A percentile compares a stretch with the other conserved stretches of the same genome.
These are phyloP conservation scores for Hanleya hanleyi DNA, from an alignment of 2,888 invertebrate species.

Conservation along the genomic window DNA sequence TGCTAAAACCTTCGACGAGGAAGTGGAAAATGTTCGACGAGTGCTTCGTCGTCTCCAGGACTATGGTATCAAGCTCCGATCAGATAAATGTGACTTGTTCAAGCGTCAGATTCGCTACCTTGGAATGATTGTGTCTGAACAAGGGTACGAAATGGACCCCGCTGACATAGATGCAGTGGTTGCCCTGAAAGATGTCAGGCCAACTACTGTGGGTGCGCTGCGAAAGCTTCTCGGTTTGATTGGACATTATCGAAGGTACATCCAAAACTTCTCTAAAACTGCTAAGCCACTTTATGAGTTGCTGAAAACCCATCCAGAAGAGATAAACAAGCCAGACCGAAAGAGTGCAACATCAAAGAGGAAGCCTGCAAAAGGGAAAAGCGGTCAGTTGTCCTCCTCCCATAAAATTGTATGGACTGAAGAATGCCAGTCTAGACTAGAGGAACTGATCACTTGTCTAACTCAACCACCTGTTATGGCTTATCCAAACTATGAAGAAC, in stretches of 20 bases:
- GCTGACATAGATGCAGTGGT: not conserved
- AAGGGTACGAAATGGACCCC: not conserved
- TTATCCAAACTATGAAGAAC: conserved; percentile 19
- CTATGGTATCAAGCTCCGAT: not conserved
- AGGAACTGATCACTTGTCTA: conserved; percentile 10
- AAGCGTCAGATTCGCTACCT: conserved; percentile 1
- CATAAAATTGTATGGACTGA: not conserved
- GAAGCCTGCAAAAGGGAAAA: conserved; percentile 11
- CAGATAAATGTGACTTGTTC: conserved; percentile 2
- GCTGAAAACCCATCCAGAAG: not conserved
- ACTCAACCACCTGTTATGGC: conserved; percentile 24
- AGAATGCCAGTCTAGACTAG: conserved; percentile 19
- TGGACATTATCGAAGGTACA: no score
- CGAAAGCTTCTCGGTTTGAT: conserved; percentile 12
- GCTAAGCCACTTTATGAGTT: conserved; percentile 15
- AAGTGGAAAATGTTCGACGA: not conserved
- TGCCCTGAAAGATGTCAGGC: not conserved
- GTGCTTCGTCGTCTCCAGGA: conserved; percentile 8
- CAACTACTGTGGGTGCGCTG: conserved; percentile 8
- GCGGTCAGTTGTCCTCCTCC: conserved; percentile 5
- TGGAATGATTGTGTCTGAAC: conserved; percentile 6
- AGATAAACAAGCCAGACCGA: no score
- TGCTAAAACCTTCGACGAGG: conserved; percentile 10
- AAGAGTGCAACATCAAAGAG: no score
- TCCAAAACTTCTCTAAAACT: no score